These are phyloP conservation scores for Pseudomyrmex concolor DNA, from an alignment of 1,140 invertebrate species.

Conservation along the genomic window DNA sequence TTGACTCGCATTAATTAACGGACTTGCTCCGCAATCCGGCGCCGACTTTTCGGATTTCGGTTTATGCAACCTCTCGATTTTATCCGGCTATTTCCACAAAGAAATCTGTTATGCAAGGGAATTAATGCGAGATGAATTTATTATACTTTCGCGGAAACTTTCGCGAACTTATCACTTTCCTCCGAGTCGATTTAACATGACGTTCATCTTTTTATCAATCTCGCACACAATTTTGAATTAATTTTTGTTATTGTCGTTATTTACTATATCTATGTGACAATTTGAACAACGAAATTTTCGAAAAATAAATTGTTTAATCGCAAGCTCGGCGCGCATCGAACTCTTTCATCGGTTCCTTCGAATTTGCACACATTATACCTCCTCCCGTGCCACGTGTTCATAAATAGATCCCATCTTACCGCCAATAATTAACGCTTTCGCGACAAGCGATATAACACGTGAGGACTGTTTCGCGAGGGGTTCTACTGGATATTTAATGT, in stretches of 20 bases:
- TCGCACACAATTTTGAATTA: too few relatives aligned
- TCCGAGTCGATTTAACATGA: too few relatives aligned
- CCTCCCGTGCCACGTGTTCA: neutral
- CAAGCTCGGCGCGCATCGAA: neutral
- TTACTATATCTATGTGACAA: too few relatives aligned
- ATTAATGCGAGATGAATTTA: neutral
- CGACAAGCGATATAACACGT: slow-evolving; percentile 27
- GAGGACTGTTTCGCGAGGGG: slow-evolving; percentile 35
- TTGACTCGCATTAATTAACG: slow-evolving; percentile 58
- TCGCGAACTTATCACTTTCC: neutral
- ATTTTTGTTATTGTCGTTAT: too few relatives aligned
- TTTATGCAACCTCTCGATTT: slow-evolving; percentile 27
- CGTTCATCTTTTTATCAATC: too few relatives aligned
- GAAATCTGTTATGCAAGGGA: slow-evolving; percentile 16
- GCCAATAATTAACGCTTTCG: slow-evolving; percentile 66
- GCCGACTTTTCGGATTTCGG: slow-evolving; percentile 46
- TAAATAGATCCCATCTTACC: slow-evolving; percentile 55
- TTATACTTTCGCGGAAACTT: neutral
- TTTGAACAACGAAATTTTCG: neutral
- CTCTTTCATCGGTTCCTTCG: neutral
- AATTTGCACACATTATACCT: slow-evolving; percentile 32
- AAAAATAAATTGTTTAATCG: neutral
- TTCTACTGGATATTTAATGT: slow-evolving; percentile 66
- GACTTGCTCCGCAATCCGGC: slow-evolving; percentile 33
- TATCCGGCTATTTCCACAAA: slow-evolving; percentile 24